Evolutionary conservation across 2,888 invertebrate species (phyloP).

Genomic region (Macrophya alboannulata): DNA sequence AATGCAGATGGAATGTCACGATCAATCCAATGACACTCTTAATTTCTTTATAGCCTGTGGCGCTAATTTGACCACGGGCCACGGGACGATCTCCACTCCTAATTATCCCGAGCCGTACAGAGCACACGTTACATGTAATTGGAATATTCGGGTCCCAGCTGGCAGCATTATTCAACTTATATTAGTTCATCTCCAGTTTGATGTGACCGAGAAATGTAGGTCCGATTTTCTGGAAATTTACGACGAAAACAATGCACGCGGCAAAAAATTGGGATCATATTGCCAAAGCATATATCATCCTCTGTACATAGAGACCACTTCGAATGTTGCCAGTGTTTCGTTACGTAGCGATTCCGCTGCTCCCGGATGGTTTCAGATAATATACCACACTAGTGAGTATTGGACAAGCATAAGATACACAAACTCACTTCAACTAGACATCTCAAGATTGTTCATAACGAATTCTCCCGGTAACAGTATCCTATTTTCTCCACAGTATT

Average conservation of each 20-base stretch:
- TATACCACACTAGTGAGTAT: constrained; percentile 85
- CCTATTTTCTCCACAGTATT: constrained; percentile 81
- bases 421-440: neutral
- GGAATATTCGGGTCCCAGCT: constrained; percentile 87
- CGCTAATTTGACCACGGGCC: constrained; percentile 86
- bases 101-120: constrained; percentile 91
- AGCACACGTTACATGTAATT: constrained; percentile 89
- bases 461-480: neutral
- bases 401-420: neutral
- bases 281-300: constrained; percentile 82
- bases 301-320: constrained; percentile 82
- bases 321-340: constrained; percentile 87
- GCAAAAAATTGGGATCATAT: constrained; percentile 83
- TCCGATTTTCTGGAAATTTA: constrained; percentile 88
- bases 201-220: constrained; percentile 82
- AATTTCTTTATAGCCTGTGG: constrained; percentile 88
- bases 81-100: constrained; percentile 91
- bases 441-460: neutral
- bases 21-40: neutral
- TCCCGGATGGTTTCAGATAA: constrained; percentile 90
- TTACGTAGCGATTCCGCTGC: constrained; percentile 87
- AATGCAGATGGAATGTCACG: neutral
- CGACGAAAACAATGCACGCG: constrained; percentile 84
- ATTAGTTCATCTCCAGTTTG: constrained; percentile 89
- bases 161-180: constrained; percentile 87